Evolutionary conservation across 92 coral and sea anemone species (phyloP).

Genomic region (Micromussa lordhowensis): DNA sequence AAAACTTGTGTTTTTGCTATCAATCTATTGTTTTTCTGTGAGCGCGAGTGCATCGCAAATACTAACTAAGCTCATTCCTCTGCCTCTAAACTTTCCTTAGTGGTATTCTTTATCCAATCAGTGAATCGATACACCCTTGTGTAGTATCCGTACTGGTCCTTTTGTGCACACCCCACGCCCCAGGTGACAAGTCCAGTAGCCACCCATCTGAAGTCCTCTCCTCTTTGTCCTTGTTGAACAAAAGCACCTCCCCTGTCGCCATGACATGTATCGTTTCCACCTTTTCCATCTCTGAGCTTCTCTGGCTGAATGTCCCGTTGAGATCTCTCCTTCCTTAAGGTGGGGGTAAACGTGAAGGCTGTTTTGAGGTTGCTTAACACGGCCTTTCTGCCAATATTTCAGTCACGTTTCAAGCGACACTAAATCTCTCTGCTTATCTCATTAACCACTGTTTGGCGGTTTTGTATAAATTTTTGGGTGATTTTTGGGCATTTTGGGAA

Average conservation of each 20-base stretch:
- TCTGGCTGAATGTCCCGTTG: conserved; percentile 32
- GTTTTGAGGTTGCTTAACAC: no score
- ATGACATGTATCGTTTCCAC: conserved; percentile 72
- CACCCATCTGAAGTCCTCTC: conserved; percentile 67
- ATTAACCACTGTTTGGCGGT: no score
- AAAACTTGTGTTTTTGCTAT: not conserved
- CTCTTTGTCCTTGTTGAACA: conserved; percentile 42
- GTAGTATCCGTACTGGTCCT: conserved; percentile 67
- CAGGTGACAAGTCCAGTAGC: conserved; percentile 85
- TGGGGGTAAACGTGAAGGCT: no score
- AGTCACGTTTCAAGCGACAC: no score
- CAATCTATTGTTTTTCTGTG: no score
- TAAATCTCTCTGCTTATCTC: no score
- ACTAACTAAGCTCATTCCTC: not conserved
- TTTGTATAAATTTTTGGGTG: no score
- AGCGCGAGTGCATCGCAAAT: not conserved
- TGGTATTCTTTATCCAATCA: conserved; percentile 84
- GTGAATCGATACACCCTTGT: conserved; percentile 72
- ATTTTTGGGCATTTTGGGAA: no score
- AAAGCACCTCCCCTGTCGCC: conserved; percentile 84
- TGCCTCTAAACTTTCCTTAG: not conserved
- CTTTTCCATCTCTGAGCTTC: conserved; percentile 71
- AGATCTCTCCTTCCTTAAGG: conserved; percentile 32
- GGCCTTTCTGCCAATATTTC: no score
- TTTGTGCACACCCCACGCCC: conserved; percentile 86